Evolutionary conservation across 2,797 vertebrate species (phyloP).

Genomic region (Martes flavigula): DNA sequence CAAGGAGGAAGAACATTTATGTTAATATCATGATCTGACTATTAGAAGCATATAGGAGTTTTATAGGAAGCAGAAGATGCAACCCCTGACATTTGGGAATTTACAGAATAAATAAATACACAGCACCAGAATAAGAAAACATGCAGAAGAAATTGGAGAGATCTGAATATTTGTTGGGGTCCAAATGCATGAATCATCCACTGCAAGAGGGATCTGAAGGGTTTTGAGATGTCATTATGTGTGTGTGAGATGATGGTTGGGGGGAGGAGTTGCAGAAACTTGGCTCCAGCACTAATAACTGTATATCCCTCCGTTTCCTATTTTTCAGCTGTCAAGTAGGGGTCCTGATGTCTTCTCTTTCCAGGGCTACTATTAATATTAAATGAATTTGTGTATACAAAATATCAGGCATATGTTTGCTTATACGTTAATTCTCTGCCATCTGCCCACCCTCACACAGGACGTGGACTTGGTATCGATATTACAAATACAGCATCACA

Average conservation of each 20-base stretch:
- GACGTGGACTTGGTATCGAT: background rate
- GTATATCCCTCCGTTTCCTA: background rate
- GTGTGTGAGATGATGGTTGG: background rate
- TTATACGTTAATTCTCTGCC: background rate
- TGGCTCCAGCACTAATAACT: background rate
- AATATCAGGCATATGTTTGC: background rate
- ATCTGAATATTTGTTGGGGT: background rate
- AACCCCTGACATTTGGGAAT: background rate
- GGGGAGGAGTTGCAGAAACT: background rate
- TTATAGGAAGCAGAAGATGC: background rate
- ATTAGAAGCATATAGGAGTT: constrained; percentile 14
- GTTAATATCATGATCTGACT: background rate
- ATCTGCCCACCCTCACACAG: background rate
- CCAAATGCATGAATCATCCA: background rate
- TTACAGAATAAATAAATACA: background rate
- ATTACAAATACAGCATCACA: background rate
- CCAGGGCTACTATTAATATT: background rate
- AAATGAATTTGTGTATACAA: background rate
- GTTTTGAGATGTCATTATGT: background rate
- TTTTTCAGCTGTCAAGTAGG: background rate
- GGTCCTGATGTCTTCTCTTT: background rate
- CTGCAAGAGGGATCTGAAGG: background rate
- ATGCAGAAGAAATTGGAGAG: background rate
- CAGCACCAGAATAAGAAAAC: background rate
- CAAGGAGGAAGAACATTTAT: constrained; percentile 37